phyloP scores from a whole-genome alignment of 1,140 invertebrate species.

The Magallana angulata region DNA sequence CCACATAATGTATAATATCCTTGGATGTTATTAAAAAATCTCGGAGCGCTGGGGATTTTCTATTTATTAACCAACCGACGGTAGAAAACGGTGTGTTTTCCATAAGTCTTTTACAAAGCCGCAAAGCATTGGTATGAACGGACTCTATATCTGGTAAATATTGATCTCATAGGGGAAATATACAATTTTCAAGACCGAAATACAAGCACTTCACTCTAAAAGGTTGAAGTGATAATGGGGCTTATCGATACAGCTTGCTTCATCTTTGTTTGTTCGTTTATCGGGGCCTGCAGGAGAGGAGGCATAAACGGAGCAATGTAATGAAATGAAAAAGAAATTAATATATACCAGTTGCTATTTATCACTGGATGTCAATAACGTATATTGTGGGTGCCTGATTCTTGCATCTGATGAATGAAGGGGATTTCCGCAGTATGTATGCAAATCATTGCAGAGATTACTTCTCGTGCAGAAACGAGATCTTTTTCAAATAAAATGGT shows the following conservation, averaged over 20 bases:
- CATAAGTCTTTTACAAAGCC: conserved; percentile 11
- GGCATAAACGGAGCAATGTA: too few species aligned
- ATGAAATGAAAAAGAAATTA: too few species aligned
- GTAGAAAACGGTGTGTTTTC: not conserved
- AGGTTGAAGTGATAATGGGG: not conserved
- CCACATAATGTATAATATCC: conserved; percentile 11
- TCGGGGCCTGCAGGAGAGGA: too few species aligned
- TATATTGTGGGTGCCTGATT: too few species aligned
- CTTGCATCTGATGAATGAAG: too few species aligned
- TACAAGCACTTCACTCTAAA: conserved; percentile 14
- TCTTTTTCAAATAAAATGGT: too few species aligned
- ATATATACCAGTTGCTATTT: too few species aligned
- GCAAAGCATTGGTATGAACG: not conserved
- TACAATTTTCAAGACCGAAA: not conserved
- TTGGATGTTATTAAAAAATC: not conserved
- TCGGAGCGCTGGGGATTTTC: not conserved
- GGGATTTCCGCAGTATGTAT: too few species aligned
- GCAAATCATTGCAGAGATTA: too few species aligned
- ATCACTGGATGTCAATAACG: too few species aligned
- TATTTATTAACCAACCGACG: conserved; percentile 16
- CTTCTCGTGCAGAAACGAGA: too few species aligned
- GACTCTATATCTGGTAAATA: conserved; percentile 25
- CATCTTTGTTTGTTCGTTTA: not conserved
- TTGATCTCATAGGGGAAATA: conserved; percentile 22
- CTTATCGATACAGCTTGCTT: not conserved